These are phyloP conservation scores for Nothoprocta pentlandii DNA, from an alignment of 2,113 vertebrate genomes.

Conservation along the genomic window DNA sequence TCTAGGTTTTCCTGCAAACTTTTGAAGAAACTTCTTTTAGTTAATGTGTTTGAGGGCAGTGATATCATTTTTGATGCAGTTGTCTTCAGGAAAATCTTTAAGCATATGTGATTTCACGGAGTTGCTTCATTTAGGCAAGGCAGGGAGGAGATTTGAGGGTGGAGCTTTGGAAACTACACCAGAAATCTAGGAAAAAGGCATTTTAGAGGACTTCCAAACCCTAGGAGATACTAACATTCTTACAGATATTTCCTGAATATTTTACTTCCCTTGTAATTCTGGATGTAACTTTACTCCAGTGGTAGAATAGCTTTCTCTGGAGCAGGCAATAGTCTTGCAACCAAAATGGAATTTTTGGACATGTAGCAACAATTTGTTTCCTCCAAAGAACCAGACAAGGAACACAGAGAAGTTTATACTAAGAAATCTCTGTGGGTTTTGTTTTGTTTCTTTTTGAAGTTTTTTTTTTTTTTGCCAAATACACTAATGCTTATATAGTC, in stretches of 20 bases:
- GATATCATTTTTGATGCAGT: rapidly evolving
- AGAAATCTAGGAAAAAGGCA: neutral
- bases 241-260: neutral
- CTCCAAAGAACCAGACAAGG: conserved; percentile 36
- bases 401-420: conserved; percentile 49
- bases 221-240: neutral
- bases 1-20: neutral
- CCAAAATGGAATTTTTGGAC: conserved; percentile 32
- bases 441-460: no score
- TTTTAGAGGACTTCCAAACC: neutral
- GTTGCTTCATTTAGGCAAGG: neutral
- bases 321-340: neutral
- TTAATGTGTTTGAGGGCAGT: neutral
- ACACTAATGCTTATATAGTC: neutral
- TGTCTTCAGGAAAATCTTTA: neutral
- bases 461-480: neutral
- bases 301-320: neutral
- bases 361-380: neutral
- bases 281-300: neutral
- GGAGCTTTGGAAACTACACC: neutral
- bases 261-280: neutral
- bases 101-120: neutral
- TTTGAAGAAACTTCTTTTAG: neutral
- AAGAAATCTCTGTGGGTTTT: neutral
- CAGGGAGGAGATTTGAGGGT: neutral